Base-by-base conservation (phyloP, 2,797 vertebrate species). In the Enteromius radiatus region DNA sequence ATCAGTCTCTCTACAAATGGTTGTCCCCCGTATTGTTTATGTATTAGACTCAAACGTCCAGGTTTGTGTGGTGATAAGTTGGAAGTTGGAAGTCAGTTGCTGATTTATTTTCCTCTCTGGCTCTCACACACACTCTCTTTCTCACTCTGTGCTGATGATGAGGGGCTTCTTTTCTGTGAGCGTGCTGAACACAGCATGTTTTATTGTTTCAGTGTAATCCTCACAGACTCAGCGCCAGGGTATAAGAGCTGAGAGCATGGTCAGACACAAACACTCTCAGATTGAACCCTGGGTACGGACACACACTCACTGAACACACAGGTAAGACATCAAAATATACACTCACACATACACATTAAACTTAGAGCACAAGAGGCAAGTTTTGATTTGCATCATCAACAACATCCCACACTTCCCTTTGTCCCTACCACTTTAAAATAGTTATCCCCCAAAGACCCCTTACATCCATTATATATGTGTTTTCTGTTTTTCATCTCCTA, bases 151-250 rank as follows among this genome's bases (percentile, higher is more conserved):
- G 84, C 80, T 95, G 94, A 95, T 95, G 94, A 95, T 92, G 92
- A 68, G 61, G 90, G 84, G 79, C 82, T 94, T 95, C 93, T 93
- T 91, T 95, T 95, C 93, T 95, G 87, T 83, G 75, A 8, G 4
- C 45, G 28, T 89, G 91, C 91, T 94, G 91, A 92, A 91, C 91
- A 92, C 93, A 92, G 94, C 93, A 89, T 85, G 88, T 95, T 94
- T 90, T 83, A 89, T 94, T 95, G 92, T 93, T 87, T 88, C 21
- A 41, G 52, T 8, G 41, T 95, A 95, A 96, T 95, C 94, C 93
- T 88, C 85, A 90, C 86, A 88, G 90, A 71, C 83, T 91, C 91
- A 78, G 90, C 92, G 93, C 94, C 94, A 95, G 95, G 84, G 91
- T 96, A 95, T 96, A 96, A 93, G 92, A 94, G 84, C 87, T 67